Evolutionary conservation across 1,140 invertebrate genomes (phyloP).

Genomic region (Aphelenchoides besseyi): DNA sequence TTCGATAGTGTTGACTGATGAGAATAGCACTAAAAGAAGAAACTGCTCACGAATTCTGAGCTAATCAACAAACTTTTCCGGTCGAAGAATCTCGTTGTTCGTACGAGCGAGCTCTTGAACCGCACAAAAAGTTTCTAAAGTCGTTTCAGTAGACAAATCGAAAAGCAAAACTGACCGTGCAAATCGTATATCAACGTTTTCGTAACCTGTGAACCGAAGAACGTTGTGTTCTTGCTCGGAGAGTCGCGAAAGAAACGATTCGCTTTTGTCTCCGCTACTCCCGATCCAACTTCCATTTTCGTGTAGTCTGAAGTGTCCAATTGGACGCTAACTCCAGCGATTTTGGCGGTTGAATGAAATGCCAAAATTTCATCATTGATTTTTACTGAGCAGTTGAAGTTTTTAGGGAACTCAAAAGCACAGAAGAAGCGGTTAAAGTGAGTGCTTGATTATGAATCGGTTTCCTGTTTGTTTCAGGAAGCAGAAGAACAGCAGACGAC

Average conservation of each 20-base stretch:
- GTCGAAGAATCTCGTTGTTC: neutral
- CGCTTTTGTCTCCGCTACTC: no score
- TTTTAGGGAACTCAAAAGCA: no score
- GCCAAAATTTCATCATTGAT: no score
- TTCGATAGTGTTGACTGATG: constrained; percentile 12
- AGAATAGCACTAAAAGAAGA: constrained; percentile 7
- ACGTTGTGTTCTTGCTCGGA: neutral
- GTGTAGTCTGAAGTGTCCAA: no score
- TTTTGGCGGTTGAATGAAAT: no score
- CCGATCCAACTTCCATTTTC: no score
- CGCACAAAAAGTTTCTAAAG: constrained; percentile 17
- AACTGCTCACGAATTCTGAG: neutral
- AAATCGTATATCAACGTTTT: constrained; percentile 15
- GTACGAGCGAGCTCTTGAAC: constrained; percentile 2
- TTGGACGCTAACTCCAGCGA: no score
- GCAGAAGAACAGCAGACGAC: no score
- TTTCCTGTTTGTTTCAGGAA: no score
- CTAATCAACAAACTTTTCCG: constrained; percentile 7
- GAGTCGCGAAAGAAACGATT: neutral
- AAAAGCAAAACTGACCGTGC: constrained; percentile 12
- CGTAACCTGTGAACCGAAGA: constrained; percentile 13
- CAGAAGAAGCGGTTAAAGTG: no score
- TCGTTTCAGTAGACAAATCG: neutral
- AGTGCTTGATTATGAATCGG: no score
- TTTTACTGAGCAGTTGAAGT: no score